A percentile compares a stretch with the other conserved stretches of the same genome.
Conservation (phyloP, 2,888 invertebrate genomes). For the Tribolium freemani region DNA sequence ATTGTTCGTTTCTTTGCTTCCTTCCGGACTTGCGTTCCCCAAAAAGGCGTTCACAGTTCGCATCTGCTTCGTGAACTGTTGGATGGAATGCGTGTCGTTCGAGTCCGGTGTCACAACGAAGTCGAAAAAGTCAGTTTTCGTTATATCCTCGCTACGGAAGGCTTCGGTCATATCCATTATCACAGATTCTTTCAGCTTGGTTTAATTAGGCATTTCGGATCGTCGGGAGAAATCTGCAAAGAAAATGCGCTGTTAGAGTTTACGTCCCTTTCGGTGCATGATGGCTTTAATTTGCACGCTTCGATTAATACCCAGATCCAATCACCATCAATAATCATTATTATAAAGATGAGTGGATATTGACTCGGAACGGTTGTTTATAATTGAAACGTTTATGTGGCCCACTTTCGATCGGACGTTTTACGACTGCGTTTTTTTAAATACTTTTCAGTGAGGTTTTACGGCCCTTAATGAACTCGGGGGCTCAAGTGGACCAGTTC, state of each 20-base stretch:
- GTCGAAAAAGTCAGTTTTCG: slow-evolving; percentile 91
- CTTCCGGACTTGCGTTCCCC: slow-evolving; percentile 70
- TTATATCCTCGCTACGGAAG: slow-evolving; percentile 84
- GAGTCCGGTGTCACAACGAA: slow-evolving; percentile 87
- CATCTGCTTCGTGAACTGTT: slow-evolving; percentile 78
- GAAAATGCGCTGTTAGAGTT: not conserved
- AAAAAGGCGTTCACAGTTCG: slow-evolving; percentile 78
- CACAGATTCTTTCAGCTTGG: slow-evolving; percentile 67
- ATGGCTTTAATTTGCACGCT: slow-evolving; percentile 23
- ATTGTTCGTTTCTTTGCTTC: slow-evolving; percentile 68
- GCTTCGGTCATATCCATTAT: slow-evolving; percentile 89
- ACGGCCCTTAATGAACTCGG: slow-evolving; percentile 29
- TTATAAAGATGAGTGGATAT: slow-evolving; percentile 32
- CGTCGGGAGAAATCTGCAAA: slow-evolving; percentile 36
- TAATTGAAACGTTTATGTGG: slow-evolving; percentile 34
- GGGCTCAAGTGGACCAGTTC: not conserved
- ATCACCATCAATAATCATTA: slow-evolving; percentile 37
- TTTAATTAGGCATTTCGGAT: slow-evolving; percentile 44
- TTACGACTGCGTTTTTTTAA: slow-evolving; percentile 31
- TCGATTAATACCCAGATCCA: slow-evolving; percentile 22
- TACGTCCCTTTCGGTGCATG: not conserved
- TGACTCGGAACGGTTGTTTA: slow-evolving; percentile 11
- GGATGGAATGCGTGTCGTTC: slow-evolving; percentile 74
- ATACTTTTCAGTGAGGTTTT: slow-evolving; percentile 7
- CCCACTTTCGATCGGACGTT: slow-evolving; percentile 20